Evolutionary conservation across 1,140 invertebrate species (phyloP), one percentile per base, ranked within the genome.

Genomic region (Gryllus bimaculatus): DNA sequence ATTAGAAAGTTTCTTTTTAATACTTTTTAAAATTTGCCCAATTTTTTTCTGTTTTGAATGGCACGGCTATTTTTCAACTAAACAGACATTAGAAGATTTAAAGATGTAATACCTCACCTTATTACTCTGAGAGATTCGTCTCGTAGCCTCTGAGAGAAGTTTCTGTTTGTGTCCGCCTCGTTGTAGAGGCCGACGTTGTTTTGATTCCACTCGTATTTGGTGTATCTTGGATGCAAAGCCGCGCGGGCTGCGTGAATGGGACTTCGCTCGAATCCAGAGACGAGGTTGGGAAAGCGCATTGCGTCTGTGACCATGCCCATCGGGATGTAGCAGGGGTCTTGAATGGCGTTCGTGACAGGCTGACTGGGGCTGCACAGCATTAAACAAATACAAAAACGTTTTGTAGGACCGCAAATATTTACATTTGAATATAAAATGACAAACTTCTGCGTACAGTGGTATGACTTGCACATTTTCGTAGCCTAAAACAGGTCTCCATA

Each of bases 151-250:
- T 86, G 84, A 10, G 85, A 82, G 12, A 84, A 82, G 77, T 85
- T 85, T 10, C 84, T 74, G 10, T 82, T 82, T 74, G 79, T 82
- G 83, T 89, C 88, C 0, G 89, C 86, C 13, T 87, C 84, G 79
- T 85, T 83, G 82, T 87, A 89, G 81, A 89, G 85, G 79, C 85
- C 83, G 80, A 86, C 82, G 82, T 89, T 89, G 76, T 85, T 88
- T 75, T 85, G 84, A 78, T 83, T 83, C 89, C 89, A 90, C 81
- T 90, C 89, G 74, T 86, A 86, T 8, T 88, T 87, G 26, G 89
- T 88, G 82, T 88, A 89, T 54, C 83, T 80, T 20, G 83, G 82
- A 76, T 83, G 82, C 66, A 83, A 81, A 75, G 82, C 82, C 15
- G 83, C 82, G 10, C 83, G 75, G 26, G 82, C 74, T 8, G 82